Base-by-base conservation (phyloP, 2,113 vertebrate genomes). In the Pimephales promelas region DNA sequence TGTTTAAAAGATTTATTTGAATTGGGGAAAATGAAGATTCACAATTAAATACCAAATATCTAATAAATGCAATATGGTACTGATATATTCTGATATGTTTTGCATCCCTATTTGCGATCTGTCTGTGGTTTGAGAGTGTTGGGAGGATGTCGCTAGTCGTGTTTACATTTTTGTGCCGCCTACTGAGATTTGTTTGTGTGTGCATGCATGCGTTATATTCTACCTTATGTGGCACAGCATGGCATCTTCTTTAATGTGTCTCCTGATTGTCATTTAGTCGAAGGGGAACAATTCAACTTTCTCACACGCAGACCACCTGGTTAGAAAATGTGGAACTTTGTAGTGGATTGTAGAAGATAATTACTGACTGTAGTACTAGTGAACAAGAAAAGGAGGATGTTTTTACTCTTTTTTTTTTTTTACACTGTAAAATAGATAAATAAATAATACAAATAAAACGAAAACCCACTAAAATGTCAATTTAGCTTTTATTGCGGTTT, bases 181-280 rank as follows among this genome's bases (percentile, higher is more conserved):
- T 5, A 22, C 22, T 57, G 10, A 14, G 74, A 57, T 76, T 40
- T 57, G 16, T 76, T 40, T 76, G 52, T 66, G 16, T n/a, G 28
- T 28, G n/a, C 22, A 16, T 20, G 24, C 43, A 71, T 83, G 56
- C 24, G 31, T 75, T 75, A 16, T 75, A 16, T 28, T 22, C 8
- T 34, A 43, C 28, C 47, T 62, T 54, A 13, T 57, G 16, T 10
- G 31, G 74, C 74, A 36, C 74, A 57, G 56, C 26, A 13, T 64
- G 56, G 56, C 26, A 24, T 61, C 43, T 62, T 82, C 54, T 74
- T 82, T 82, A 56, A 74, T 49, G 68, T 28, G 18, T 47, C 31
- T 83, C 40, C 16, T 74, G 36, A 56, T 82, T 82, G 56, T 72
- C 52, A 36, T 56, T 34, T 20, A 61, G 31, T 28, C 10, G 24